These are phyloP conservation scores for Columbina picui DNA, from an alignment of 2,113 vertebrate species.

Conservation along the genomic window DNA sequence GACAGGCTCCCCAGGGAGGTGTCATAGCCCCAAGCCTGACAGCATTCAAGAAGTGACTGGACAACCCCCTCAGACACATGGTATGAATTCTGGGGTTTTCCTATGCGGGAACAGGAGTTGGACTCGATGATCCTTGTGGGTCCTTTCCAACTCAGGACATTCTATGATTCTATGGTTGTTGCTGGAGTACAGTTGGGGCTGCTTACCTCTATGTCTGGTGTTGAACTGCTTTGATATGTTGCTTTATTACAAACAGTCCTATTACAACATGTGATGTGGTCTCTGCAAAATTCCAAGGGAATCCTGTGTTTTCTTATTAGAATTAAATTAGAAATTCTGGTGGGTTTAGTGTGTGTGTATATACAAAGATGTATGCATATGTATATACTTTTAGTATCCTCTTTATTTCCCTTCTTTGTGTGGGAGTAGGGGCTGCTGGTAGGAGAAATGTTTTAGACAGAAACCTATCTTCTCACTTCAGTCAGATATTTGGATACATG, in stretches of 20 bases:
- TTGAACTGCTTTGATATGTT: background rate
- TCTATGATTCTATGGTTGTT: background rate
- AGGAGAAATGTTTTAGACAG: background rate
- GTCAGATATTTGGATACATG: background rate
- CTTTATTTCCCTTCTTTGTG: background rate
- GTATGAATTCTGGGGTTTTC: too few relatives aligned
- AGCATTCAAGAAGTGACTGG: too few relatives aligned
- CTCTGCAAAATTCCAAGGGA: background rate
- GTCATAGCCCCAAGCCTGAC: too few relatives aligned
- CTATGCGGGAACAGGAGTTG: too few relatives aligned
- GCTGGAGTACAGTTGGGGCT: background rate
- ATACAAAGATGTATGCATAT: background rate
- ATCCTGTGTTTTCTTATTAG: background rate
- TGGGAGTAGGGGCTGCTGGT: background rate
- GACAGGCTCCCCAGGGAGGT: too few relatives aligned
- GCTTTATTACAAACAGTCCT: background rate
- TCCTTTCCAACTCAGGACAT: too few relatives aligned
- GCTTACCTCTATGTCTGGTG: background rate
- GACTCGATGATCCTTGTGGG: too few relatives aligned
- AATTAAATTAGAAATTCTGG: background rate
- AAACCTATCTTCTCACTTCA: background rate
- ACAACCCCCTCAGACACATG: too few relatives aligned
- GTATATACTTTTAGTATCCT: background rate
- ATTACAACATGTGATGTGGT: background rate
- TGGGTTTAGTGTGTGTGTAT: background rate